Evolutionary conservation across 2,888 invertebrate species (phyloP).

Genomic region (Trissonchulus sp.): DNA sequence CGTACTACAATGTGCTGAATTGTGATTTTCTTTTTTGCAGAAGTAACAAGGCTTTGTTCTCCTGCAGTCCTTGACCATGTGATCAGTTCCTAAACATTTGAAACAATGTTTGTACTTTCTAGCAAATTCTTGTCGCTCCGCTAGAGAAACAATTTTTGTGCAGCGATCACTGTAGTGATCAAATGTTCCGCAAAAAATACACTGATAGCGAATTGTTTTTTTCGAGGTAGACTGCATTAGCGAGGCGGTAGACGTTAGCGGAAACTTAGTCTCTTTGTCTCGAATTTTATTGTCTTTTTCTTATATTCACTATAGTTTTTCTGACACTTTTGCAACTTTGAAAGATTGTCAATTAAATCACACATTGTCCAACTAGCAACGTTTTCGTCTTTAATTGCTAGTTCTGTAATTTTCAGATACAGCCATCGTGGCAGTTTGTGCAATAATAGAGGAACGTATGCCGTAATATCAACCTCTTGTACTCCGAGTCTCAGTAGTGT

Average conservation of each 20-base stretch:
- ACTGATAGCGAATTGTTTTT: too few species aligned
- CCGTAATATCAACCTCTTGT: neutral
- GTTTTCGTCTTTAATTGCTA: neutral
- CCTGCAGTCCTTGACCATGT: neutral
- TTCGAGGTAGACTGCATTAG: too few species aligned
- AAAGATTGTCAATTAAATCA: neutral
- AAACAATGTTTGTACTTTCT: neutral
- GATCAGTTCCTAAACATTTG: neutral
- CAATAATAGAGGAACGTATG: neutral
- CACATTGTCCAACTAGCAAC: constrained; percentile 3
- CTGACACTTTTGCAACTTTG: neutral
- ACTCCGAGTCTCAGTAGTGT: neutral
- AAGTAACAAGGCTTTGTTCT: neutral
- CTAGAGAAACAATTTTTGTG: neutral
- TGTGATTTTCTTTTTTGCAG: neutral
- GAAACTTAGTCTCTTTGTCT: too few species aligned
- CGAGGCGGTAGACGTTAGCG: too few species aligned
- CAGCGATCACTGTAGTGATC: constrained; percentile 4
- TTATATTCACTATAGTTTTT: neutral
- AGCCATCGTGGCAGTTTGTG: neutral
- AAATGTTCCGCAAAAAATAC: neutral
- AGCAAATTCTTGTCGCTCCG: neutral
- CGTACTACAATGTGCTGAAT: neutral
- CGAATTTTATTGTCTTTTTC: too few species aligned
- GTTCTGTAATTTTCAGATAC: neutral